Evolutionary conservation across 1,140 invertebrate species (phyloP).

Genomic region (Drosophila teissieri): DNA sequence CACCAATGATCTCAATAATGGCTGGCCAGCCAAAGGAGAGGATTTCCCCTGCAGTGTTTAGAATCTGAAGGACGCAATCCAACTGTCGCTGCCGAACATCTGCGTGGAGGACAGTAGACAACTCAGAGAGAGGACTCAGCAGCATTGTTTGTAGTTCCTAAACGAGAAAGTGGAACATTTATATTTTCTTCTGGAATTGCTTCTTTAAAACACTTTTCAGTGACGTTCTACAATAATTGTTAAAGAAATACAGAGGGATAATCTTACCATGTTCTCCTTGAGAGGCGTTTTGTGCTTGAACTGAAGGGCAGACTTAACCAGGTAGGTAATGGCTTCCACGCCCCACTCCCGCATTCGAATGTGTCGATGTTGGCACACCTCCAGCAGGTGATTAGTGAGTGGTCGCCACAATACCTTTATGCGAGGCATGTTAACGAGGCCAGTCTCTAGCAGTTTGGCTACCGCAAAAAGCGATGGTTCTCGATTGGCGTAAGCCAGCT

Average conservation of each 20-base stretch:
- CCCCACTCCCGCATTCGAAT: constrained; percentile 98
- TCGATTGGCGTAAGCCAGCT: constrained; percentile 96
- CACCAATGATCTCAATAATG: constrained; percentile 96
- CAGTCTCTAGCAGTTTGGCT: constrained; percentile 98
- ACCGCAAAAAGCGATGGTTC: constrained; percentile 99
- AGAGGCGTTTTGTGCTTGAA: constrained; percentile 93
- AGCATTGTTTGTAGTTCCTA: constrained; percentile 94
- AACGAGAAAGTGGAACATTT: neutral
- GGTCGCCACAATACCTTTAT: constrained; percentile 98
- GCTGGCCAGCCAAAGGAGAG: constrained; percentile 97
- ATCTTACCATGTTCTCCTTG: constrained; percentile 91
- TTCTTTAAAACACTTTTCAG: too few relatives aligned
- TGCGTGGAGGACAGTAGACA: constrained; percentile 94
- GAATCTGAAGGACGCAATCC: constrained; percentile 96
- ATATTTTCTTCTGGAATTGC: too few relatives aligned
- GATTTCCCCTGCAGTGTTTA: constrained; percentile 96
- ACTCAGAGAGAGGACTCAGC: constrained; percentile 94
- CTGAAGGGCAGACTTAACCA: constrained; percentile 96
- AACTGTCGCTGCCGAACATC: constrained; percentile 98
- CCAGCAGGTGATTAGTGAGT: constrained; percentile 97
- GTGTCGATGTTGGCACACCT: constrained; percentile 98
- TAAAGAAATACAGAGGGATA: too few relatives aligned
- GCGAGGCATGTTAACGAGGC: constrained; percentile 95
- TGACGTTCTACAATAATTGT: too few relatives aligned
- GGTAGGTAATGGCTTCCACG: constrained; percentile 97